phyloP scores from a whole-genome alignment of 1,140 invertebrate species.

The Battus philenor region DNA sequence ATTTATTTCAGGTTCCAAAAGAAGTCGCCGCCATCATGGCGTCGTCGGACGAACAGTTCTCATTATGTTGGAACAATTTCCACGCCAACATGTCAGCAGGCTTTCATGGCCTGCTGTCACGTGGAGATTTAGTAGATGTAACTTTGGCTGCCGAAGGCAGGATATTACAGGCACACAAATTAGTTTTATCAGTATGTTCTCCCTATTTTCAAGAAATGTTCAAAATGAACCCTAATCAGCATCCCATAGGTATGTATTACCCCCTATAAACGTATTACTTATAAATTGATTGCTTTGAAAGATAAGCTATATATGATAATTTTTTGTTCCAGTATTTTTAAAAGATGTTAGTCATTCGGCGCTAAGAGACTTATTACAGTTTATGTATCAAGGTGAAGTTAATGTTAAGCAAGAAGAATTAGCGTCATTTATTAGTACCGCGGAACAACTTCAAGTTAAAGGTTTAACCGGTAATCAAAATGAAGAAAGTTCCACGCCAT shows the following conservation, averaged over 20 bases:
- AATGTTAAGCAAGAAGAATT: slow-evolving; percentile 90
- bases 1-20: slow-evolving; percentile 50
- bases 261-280: too few relatives aligned
- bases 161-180: slow-evolving; percentile 87
- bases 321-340: slow-evolving; percentile 82
- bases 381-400: slow-evolving; percentile 92
- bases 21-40: slow-evolving; percentile 77
- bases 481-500: slow-evolving; percentile 75
- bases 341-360: slow-evolving; percentile 87
- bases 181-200: slow-evolving; percentile 90
- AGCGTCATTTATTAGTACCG: slow-evolving; percentile 88
- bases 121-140: slow-evolving; percentile 88
- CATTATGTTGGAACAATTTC: slow-evolving; percentile 87
- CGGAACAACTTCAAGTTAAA: slow-evolving; percentile 90
- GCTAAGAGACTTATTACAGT: slow-evolving; percentile 86
- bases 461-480: slow-evolving; percentile 82
- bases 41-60: slow-evolving; percentile 86
- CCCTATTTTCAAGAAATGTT: slow-evolving; percentile 91
- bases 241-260: slow-evolving; percentile 78
- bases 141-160: slow-evolving; percentile 88
- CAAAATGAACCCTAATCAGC: slow-evolving; percentile 79
- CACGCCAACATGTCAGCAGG: slow-evolving; percentile 84
- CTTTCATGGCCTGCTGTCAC: slow-evolving; percentile 83
- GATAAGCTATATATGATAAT: not conserved
- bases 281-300: not conserved